These are phyloP conservation scores for Rana temporaria DNA, from an alignment of 2,113 vertebrate species.

Conservation along the genomic window DNA sequence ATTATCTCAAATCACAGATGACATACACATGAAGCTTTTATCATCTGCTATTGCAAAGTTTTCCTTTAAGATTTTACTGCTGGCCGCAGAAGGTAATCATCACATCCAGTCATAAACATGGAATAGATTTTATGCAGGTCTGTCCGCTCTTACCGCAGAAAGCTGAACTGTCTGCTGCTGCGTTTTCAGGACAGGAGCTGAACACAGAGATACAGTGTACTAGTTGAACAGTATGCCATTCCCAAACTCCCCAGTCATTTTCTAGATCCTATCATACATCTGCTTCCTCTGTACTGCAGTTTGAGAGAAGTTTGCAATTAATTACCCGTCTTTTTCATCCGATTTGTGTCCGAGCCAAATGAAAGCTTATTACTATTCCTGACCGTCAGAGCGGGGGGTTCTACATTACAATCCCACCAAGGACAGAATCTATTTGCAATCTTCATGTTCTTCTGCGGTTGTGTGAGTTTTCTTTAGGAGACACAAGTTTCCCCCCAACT, in stretches of 20 bases:
- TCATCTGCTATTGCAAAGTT: too few relatives aligned
- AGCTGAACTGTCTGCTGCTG: background rate
- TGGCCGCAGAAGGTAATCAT: background rate
- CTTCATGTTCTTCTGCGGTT: too few relatives aligned
- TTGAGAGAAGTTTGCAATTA: background rate
- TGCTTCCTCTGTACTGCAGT: background rate
- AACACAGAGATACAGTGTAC: background rate
- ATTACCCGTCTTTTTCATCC: background rate
- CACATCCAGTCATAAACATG: background rate
- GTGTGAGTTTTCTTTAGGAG: too few relatives aligned
- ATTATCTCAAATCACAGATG: too few relatives aligned
- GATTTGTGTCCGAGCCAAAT: too few relatives aligned
- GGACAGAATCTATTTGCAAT: too few relatives aligned
- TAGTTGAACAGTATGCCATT: background rate
- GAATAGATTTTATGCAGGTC: background rate
- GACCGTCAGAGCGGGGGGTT: too few relatives aligned
- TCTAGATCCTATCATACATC: background rate
- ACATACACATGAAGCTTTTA: too few relatives aligned
- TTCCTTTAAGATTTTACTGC: too few relatives aligned
- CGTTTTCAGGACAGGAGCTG: background rate
- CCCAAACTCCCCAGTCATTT: background rate
- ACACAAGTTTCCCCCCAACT: too few relatives aligned
- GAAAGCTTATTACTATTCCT: too few relatives aligned
- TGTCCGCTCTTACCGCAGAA: background rate
- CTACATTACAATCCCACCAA: too few relatives aligned